phyloP scores from a whole-genome alignment of 2,797 vertebrate genomes.

The Alcedo atthis region DNA sequence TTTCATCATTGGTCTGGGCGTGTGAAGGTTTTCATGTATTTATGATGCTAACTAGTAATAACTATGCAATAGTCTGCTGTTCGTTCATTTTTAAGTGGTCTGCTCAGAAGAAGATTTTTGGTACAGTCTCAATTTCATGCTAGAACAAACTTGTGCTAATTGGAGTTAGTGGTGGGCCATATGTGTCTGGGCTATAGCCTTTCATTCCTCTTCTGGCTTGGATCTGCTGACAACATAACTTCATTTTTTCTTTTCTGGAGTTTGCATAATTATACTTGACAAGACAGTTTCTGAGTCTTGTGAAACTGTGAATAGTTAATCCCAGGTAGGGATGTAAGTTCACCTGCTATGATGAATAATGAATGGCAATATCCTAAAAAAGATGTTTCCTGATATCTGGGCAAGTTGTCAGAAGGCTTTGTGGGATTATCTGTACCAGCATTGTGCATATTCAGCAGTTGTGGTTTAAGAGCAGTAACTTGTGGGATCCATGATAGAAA shows the following conservation, averaged over 20 bases:
- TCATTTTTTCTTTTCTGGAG: background rate
- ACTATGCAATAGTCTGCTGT: background rate
- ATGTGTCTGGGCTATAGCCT: background rate
- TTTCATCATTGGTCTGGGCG: background rate
- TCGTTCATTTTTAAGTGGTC: background rate
- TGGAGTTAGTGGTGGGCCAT: background rate
- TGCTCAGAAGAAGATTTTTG: background rate
- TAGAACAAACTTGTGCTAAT: background rate
- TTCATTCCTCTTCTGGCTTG: background rate
- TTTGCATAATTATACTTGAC: background rate
- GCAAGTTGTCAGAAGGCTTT: background rate
- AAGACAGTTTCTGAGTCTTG: background rate
- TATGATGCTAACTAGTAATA: background rate
- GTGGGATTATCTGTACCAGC: background rate
- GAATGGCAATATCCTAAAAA: background rate
- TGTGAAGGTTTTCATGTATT: background rate
- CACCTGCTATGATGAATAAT: background rate
- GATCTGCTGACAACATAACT: background rate
- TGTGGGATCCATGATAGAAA: background rate
- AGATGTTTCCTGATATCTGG: background rate
- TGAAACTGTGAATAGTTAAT: background rate
- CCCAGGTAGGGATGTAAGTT: background rate
- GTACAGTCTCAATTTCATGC: background rate
- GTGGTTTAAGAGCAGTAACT: background rate
- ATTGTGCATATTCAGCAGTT: accelerated